These are phyloP conservation scores for Sylvia atricapilla DNA, from an alignment of 2,113 vertebrate genomes.

Conservation along the genomic window DNA sequence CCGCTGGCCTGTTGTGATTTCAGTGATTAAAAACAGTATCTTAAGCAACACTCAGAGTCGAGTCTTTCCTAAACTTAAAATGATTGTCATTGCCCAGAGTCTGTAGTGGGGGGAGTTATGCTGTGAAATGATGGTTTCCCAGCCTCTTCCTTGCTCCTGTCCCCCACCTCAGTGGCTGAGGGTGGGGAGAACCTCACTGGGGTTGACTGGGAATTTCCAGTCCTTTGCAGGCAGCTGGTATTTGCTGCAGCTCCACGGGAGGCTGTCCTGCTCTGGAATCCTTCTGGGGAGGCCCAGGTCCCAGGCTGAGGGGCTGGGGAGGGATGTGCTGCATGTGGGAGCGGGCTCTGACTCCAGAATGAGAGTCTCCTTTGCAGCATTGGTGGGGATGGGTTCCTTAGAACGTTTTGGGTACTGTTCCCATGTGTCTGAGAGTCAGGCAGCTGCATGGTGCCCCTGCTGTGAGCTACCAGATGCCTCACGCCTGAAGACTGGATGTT, in stretches of 20 bases:
- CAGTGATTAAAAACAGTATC: not conserved
- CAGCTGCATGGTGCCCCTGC: rapidly evolving
- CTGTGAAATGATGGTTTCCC: not conserved
- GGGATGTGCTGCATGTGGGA: not conserved
- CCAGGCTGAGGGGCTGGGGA: not conserved
- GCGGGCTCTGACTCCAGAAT: not conserved
- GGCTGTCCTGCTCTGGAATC: rapidly evolving
- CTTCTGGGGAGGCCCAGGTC: not conserved
- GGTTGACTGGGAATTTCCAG: not conserved
- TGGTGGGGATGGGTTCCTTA: not conserved
- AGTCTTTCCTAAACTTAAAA: not conserved
- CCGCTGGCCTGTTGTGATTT: not conserved
- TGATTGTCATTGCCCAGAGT: not conserved
- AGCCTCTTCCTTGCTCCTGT: not conserved
- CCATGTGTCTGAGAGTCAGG: not conserved
- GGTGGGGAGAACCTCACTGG: not conserved
- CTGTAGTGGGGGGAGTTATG: rapidly evolving
- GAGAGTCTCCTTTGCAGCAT: rapidly evolving
- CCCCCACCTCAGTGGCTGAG: not conserved
- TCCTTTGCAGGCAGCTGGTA: not conserved
- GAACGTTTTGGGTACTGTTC: not conserved
- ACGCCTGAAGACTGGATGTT: rapidly evolving
- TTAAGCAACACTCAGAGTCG: not conserved
- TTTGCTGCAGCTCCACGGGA: rapidly evolving
- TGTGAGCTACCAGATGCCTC: rapidly evolving